Percentiles rank a stretch among this genome's conserved stretches.
These are phyloP conservation scores for Acestrorhynchus altus DNA, from an alignment of 2,797 vertebrate genomes.

Conservation along the genomic window DNA sequence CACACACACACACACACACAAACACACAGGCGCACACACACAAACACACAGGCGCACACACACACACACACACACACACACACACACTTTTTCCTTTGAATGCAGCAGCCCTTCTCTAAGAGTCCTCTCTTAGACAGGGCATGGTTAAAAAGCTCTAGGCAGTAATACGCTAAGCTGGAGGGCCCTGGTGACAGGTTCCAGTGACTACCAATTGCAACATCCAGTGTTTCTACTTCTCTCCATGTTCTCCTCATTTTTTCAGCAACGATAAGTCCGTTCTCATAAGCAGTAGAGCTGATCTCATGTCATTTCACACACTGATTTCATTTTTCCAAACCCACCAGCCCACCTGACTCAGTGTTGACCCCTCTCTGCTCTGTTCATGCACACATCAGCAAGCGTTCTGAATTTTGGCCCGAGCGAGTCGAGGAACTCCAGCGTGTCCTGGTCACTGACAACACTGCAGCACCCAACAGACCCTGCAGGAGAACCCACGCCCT, in stretches of 20 bases:
- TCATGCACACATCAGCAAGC: conserved; percentile 80
- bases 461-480: conserved; percentile 89
- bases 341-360: not conserved
- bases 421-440: conserved; percentile 83
- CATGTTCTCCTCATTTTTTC: conserved; percentile 6
- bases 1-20: not conserved
- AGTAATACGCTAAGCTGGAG: conserved; percentile 29
- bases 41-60: not conserved
- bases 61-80: not conserved
- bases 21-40: not conserved
- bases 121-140: not conserved
- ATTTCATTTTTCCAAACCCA: not conserved
- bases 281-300: not conserved
- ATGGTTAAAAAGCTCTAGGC: conserved; percentile 21
- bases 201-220: conserved; percentile 20
- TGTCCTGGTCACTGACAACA: conserved; percentile 78
- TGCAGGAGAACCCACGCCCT: conserved; percentile 84
- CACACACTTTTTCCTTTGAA: not conserved
- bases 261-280: conserved; percentile 9
- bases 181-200: conserved; percentile 29
- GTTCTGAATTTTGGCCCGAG: conserved; percentile 87
- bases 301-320: conserved; percentile 2
- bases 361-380: conserved; percentile 57
- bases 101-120: not conserved
- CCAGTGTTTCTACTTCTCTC: conserved; percentile 22